Evolutionary conservation across 2,888 invertebrate species (phyloP).

Genomic region (Chaitophorus viminalis): DNA sequence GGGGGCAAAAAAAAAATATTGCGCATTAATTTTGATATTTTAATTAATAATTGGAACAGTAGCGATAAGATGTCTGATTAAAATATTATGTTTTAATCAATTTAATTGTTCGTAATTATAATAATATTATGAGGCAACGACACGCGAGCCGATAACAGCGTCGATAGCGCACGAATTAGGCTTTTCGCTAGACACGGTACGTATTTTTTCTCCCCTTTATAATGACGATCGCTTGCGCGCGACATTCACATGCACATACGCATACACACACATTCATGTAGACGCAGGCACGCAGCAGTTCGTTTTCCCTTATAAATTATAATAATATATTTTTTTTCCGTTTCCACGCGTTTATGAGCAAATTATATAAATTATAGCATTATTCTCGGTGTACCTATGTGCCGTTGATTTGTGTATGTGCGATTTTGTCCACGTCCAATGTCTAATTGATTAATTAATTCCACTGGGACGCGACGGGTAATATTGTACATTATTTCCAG

Average conservation of each 20-base stretch:
- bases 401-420: background rate
- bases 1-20: background rate
- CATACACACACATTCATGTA: background rate
- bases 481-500: background rate
- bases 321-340: background rate
- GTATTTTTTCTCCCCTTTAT: constrained; percentile 37
- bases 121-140: constrained; percentile 55
- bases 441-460: constrained; percentile 39
- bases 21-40: constrained; percentile 56
- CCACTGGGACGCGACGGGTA: background rate
- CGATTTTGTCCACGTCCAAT: background rate
- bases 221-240: background rate
- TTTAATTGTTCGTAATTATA: constrained; percentile 60
- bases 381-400: background rate
- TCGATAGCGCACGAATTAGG: constrained; percentile 60
- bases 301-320: constrained; percentile 16
- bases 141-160: constrained; percentile 59
- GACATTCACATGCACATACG: background rate
- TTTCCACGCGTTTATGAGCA: background rate
- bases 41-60: constrained; percentile 59
- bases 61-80: constrained; percentile 56
- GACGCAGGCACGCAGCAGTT: too few relatives aligned
- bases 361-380: background rate
- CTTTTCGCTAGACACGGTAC: constrained; percentile 48
- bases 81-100: constrained; percentile 62